A percentile compares a stretch with the other conserved stretches of the same genome.
Conservation (phyloP, 2,797 vertebrate species). For the Gorsachius magnificus region DNA sequence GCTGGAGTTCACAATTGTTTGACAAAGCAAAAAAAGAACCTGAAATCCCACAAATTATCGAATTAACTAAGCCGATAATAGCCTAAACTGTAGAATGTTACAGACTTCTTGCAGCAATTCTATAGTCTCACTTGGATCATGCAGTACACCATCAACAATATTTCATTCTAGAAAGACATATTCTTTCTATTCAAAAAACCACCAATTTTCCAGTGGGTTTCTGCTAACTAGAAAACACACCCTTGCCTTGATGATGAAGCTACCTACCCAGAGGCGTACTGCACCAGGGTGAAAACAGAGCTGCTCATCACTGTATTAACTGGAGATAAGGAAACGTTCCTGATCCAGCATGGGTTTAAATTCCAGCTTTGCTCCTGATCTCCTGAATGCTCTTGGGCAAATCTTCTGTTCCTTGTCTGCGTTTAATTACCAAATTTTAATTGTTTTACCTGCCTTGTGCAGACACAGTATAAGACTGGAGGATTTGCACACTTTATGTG, state of each 20-base stretch:
- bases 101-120: background rate
- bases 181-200: background rate
- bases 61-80: background rate
- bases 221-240: constrained; percentile 1
- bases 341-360: background rate
- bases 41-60: background rate
- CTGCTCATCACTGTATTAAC: background rate
- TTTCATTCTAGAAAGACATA: background rate
- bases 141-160: background rate
- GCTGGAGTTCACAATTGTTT: background rate
- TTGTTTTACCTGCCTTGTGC: background rate
- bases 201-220: constrained; percentile 8
- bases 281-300: background rate
- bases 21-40: background rate
- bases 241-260: background rate
- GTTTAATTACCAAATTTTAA: background rate
- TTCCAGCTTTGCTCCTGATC: background rate
- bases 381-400: background rate
- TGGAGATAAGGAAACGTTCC: background rate
- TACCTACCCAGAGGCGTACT: background rate
- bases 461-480: background rate
- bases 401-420: background rate
- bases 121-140: background rate
- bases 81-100: background rate
- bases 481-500: background rate